These are phyloP conservation scores for Streblospio benedicti DNA, from an alignment of 1,140 invertebrate genomes.

Conservation along the genomic window DNA sequence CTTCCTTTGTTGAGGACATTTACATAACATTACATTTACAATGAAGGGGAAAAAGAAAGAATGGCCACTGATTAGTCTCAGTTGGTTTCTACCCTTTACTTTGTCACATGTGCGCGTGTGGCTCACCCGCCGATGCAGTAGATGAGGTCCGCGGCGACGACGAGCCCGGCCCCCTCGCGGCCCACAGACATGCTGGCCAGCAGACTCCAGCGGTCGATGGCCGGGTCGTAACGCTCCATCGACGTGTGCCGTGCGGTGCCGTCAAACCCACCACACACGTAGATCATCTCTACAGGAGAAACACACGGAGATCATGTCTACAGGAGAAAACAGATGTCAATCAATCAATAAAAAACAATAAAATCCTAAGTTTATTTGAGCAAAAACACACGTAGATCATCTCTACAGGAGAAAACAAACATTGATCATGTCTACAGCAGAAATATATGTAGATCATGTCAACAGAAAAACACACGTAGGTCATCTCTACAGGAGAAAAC, in stretches of 20 bases:
- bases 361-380: too few relatives aligned
- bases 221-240: conserved; percentile 39
- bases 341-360: background rate
- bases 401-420: background rate
- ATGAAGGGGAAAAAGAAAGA: background rate
- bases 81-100: too few relatives aligned
- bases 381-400: too few relatives aligned
- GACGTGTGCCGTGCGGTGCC: conserved; percentile 38
- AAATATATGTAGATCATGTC: too few relatives aligned
- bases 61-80: too few relatives aligned
- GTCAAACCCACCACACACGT: conserved; percentile 46
- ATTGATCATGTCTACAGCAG: too few relatives aligned
- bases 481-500: too few relatives aligned
- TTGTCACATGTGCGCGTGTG: background rate
- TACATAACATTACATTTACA: too few relatives aligned
- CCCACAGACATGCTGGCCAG: conserved; percentile 36
- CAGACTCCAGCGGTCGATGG: conserved; percentile 36
- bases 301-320: too few relatives aligned
- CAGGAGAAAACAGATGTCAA: too few relatives aligned
- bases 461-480: too few relatives aligned
- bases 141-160: conserved; percentile 37
- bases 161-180: conserved; percentile 42
- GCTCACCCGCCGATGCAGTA: conserved; percentile 44
- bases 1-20: too few relatives aligned
- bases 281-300: conserved; percentile 31